These are phyloP conservation scores for Paracanthobrama guichenoti DNA, from an alignment of 2,113 vertebrate species.

Conservation along the genomic window DNA sequence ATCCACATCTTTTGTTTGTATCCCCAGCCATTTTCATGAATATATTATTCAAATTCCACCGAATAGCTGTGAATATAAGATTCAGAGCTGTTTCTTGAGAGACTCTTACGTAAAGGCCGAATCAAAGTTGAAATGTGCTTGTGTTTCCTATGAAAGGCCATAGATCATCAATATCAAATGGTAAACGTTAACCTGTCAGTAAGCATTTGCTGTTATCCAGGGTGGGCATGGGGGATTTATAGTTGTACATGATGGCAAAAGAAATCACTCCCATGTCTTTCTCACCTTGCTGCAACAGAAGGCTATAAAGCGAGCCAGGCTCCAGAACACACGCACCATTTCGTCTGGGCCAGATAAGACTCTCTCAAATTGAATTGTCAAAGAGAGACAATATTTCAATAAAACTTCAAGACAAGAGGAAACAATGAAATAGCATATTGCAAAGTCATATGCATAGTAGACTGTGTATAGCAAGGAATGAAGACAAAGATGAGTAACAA, in stretches of 20 bases:
- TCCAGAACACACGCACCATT: conserved; percentile 23
- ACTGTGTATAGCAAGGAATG: background rate
- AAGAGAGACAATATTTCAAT: conserved; percentile 32
- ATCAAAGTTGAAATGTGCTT: conserved; percentile 1
- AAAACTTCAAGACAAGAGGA: conserved; percentile 39
- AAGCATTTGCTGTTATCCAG: background rate
- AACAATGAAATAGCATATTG: conserved; percentile 26
- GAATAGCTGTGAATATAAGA: conserved; percentile 13
- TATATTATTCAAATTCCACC: conserved; percentile 56
- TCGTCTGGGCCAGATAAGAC: conserved; percentile 33
- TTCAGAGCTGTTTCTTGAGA: background rate
- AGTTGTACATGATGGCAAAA: conserved; percentile 8
- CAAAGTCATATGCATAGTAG: conserved; percentile 15
- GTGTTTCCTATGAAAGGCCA: conserved; percentile 11
- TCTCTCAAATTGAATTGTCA: conserved; percentile 51
- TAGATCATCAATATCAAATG: conserved; percentile 10
- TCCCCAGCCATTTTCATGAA: conserved; percentile 46
- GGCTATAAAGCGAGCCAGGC: conserved; percentile 43
- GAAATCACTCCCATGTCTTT: conserved; percentile 32
- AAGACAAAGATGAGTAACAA: background rate
- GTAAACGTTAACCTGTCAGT: background rate
- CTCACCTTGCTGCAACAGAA: conserved; percentile 15
- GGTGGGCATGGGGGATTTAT: conserved; percentile 3
- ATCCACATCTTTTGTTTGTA: conserved; percentile 34
- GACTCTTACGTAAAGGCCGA: background rate